Conservation (phyloP, 2,888 invertebrate species). For the Drosophila quinaria region DNA sequence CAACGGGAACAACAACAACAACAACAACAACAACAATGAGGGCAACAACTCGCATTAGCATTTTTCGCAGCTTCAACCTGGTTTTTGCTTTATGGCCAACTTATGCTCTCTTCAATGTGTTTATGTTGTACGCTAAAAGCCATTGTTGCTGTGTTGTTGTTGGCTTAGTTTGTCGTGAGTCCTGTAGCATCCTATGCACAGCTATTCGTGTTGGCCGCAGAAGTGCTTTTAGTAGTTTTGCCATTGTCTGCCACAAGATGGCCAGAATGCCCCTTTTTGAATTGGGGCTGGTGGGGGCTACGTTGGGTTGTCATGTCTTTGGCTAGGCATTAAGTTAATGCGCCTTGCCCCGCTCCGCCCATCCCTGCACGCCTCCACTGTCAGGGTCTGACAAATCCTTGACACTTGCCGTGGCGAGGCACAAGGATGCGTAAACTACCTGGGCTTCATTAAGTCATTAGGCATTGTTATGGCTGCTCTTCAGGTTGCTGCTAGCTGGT, state of each 20-base stretch:
- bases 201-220: conserved; percentile 63
- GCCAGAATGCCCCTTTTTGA: conserved; percentile 27
- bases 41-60: conserved; percentile 54
- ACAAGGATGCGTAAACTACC: conserved; percentile 35
- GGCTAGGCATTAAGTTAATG: conserved; percentile 79
- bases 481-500: conserved; percentile 38
- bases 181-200: conserved; percentile 41
- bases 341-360: conserved; percentile 9
- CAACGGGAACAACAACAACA: conserved; percentile 10
- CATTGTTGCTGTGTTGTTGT: conserved; percentile 48
- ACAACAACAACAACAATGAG: conserved; percentile 16
- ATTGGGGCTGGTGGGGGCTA: conserved; percentile 16
- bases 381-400: conserved; percentile 68
- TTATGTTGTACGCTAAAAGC: conserved; percentile 50
- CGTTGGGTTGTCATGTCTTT: conserved; percentile 69
- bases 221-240: conserved; percentile 81
- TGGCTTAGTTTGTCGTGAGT: conserved; percentile 48
- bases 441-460: conserved; percentile 78
- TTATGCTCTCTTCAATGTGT: conserved; percentile 39
- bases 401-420: conserved; percentile 63
- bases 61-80: conserved; percentile 62
- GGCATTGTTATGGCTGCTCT: conserved; percentile 68
- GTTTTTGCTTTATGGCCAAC: conserved; percentile 65
- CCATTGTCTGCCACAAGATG: conserved; percentile 69
- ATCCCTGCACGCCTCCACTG: not conserved